Conservation (phyloP, 2,113 vertebrate genomes). For the Ammodytes marinus region DNA sequence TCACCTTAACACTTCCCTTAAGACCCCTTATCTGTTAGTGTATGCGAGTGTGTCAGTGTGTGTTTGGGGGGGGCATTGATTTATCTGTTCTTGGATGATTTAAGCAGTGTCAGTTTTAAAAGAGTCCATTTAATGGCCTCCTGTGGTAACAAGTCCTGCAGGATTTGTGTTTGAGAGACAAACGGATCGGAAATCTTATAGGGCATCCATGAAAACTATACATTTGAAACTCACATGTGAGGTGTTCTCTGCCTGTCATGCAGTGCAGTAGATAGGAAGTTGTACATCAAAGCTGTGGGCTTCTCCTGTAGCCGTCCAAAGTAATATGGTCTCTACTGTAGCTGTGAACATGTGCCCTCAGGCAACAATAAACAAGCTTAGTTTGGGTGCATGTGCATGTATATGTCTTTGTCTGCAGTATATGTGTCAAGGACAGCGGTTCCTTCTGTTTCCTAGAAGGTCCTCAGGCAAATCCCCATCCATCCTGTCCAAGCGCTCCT, state of each 20-base stretch:
- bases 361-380: conserved; percentile 48
- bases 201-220: background rate
- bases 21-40: conserved; percentile 45
- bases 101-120: conserved; percentile 44
- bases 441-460: conserved; percentile 58
- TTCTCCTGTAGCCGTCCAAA: conserved; percentile 19
- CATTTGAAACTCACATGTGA: background rate
- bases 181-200: background rate
- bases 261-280: background rate
- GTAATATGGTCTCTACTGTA: conserved; percentile 13
- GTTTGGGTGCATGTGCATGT: conserved; percentile 14
- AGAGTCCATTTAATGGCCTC: conserved; percentile 39
- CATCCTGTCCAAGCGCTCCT: conserved; percentile 56
- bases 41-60: background rate
- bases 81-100: conserved; percentile 33
- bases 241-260: background rate
- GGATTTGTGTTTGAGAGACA: conserved; percentile 18
- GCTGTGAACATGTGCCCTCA: conserved; percentile 31
- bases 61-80: conserved; percentile 44
- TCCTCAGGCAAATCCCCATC: conserved; percentile 60
- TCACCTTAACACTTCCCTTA: conserved; percentile 44
- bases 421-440: conserved; percentile 77
- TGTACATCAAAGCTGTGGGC: background rate
- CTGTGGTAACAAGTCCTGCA: conserved; percentile 46
- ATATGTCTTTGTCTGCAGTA: conserved; percentile 39